These are phyloP conservation scores for Tricholaema leucomelas DNA, from an alignment of 2,113 vertebrate genomes.

Conservation along the genomic window DNA sequence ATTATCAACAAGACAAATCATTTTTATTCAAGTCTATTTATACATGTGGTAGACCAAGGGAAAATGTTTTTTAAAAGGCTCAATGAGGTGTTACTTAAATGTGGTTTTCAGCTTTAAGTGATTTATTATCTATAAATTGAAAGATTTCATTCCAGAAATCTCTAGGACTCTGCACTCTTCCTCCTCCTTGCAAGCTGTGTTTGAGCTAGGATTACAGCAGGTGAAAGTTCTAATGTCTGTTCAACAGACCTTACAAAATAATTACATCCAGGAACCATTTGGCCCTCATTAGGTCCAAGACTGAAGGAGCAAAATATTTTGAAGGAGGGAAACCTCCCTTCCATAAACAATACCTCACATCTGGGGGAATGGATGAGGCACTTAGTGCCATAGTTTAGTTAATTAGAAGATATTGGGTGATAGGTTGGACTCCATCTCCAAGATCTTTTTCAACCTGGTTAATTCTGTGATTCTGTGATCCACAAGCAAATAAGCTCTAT, in stretches of 20 bases:
- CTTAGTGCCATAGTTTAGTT: too few relatives aligned
- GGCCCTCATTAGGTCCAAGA: slow-evolving; percentile 13
- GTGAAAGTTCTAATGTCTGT: slow-evolving; percentile 37
- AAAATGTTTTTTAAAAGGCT: slow-evolving; percentile 57
- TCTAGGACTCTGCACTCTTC: neutral
- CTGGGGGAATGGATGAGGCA: too few relatives aligned
- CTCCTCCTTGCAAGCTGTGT: neutral
- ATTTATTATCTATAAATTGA: slow-evolving; percentile 58
- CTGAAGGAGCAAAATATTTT: neutral
- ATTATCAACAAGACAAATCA: slow-evolving; percentile 49
- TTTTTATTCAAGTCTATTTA: slow-evolving; percentile 52
- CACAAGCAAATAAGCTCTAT: neutral
- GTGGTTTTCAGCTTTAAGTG: slow-evolving; percentile 47
- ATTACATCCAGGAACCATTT: slow-evolving; percentile 44
- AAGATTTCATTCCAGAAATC: slow-evolving; percentile 16
- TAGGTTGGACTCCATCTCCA: too few relatives aligned
- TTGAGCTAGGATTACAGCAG: slow-evolving; percentile 40
- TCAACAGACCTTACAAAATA: neutral
- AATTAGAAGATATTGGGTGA: too few relatives aligned
- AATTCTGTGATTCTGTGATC: too few relatives aligned
- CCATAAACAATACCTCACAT: neutral
- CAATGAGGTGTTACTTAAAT: slow-evolving; percentile 56
- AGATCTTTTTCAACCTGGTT: too few relatives aligned
- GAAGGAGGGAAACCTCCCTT: neutral
- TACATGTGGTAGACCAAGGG: slow-evolving; percentile 41